Evolutionary conservation across 2,888 invertebrate species (phyloP), one percentile per base, ranked within the genome.

Genomic region (Elmis aenea): DNA sequence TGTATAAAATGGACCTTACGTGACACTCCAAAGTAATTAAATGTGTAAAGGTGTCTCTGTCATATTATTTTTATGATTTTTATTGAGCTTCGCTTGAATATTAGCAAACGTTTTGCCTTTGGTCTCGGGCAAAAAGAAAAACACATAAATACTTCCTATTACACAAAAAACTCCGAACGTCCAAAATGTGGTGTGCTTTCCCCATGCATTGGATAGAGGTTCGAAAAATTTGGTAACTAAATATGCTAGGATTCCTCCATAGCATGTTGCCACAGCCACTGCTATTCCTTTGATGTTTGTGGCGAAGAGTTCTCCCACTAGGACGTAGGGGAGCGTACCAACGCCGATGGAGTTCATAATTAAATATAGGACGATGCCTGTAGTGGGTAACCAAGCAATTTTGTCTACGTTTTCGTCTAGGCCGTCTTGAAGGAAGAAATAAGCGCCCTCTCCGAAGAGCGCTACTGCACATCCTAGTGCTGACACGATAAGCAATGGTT

Each of bases 251-350:
- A 75, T 48, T 13, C 77, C 76, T 0, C 75, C 73, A 45, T 74
- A 61, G 52, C 77, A 70, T 1, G 76, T 77, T 0, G 75, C 75
- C 2, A 72, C 46, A 2, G 77, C 77, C 0, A 78, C 76, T 0
- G 79, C 79, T 0, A 71, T 66, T 0, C 75, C 74, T 54, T 79
- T 80, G 0, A 80, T 75, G 42, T 77, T 79, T 0, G 76, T 75
- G 0, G 80, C 76, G 49, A 81, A 81, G 3, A 80, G 50, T 55
- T 81, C 81, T 0, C 78, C 77, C 50, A 79, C 73, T 66, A 80
- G 69, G 45, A 79, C 73, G 43, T 79, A 78, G 0, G 79, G 73
- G 14, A 80, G 52, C 11, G 76, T 79, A 1, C 76, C 77, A 14
- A 80, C 62, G 0, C 81, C 81, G 3, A 75, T 58, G 0, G 77